Percentiles rank a stretch among this genome's conserved stretches.
phyloP scores from a whole-genome alignment of 2,888 invertebrate genomes.

The Napeogenes inachia region DNA sequence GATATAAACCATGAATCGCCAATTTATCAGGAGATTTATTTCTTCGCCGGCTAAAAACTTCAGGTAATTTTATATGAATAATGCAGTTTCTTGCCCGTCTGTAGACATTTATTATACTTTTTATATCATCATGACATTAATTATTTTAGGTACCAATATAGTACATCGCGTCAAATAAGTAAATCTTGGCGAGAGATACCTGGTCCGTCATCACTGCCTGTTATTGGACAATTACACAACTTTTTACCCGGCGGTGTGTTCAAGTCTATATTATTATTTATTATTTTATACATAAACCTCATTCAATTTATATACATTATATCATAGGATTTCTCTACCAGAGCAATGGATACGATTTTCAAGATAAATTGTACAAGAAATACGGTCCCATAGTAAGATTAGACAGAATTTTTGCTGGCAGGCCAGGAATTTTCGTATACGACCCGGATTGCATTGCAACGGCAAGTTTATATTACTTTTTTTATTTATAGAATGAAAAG shows the following conservation, averaged over 20 bases:
- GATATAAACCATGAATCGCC: too few species aligned
- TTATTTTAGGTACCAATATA: neutral
- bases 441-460: constrained; percentile 45
- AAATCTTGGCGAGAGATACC: constrained; percentile 35
- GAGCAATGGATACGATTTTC: constrained; percentile 14
- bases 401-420: constrained; percentile 37
- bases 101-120: neutral
- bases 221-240: constrained; percentile 48
- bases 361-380: constrained; percentile 33
- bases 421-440: constrained; percentile 40
- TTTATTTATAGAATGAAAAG: neutral
- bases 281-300: neutral
- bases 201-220: constrained; percentile 56
- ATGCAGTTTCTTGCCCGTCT: too few species aligned
- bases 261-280: neutral
- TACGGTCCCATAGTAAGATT: constrained; percentile 52
- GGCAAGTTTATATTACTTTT: constrained; percentile 31
- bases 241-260: constrained; percentile 43
- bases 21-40: too few species aligned
- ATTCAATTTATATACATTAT: neutral
- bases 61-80: too few species aligned
- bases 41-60: too few species aligned
- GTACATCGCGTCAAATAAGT: neutral
- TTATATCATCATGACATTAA: too few species aligned
- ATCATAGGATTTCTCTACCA: constrained; percentile 36